phyloP scores from a whole-genome alignment of 2,113 vertebrate genomes.

The Neomonachus schauinslandi region DNA sequence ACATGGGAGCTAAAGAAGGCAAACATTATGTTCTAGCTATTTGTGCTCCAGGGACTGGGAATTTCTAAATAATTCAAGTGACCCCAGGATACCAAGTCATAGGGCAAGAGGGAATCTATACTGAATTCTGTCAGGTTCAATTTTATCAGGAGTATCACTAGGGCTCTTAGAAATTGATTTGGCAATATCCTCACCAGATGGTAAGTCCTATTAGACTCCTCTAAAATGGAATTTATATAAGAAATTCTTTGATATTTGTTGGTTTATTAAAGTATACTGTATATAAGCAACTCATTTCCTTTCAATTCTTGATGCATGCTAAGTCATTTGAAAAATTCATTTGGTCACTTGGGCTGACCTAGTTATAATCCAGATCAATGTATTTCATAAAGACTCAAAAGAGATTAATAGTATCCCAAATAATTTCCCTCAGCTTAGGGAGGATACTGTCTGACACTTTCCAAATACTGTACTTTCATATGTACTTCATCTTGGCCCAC shows the following conservation, averaged over 20 bases:
- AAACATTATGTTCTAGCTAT: neutral
- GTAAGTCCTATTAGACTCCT: neutral
- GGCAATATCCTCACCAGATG: neutral
- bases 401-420: neutral
- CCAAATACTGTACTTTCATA: neutral
- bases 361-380: neutral
- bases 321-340: constrained; percentile 24
- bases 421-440: neutral
- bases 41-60: neutral
- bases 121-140: neutral
- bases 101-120: neutral
- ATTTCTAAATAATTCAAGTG: neutral
- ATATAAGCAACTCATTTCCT: neutral
- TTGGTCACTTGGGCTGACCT: neutral
- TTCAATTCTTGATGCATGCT: neutral
- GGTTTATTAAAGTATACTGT: neutral
- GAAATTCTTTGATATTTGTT: neutral
- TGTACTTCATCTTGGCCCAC: neutral
- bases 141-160: neutral
- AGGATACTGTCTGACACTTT: neutral
- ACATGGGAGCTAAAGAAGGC: neutral
- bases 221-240: neutral
- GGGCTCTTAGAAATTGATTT: neutral
- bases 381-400: neutral
- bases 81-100: neutral